phyloP scores from a whole-genome alignment of 2,888 invertebrate species.

The Mylabris sibirica region DNA sequence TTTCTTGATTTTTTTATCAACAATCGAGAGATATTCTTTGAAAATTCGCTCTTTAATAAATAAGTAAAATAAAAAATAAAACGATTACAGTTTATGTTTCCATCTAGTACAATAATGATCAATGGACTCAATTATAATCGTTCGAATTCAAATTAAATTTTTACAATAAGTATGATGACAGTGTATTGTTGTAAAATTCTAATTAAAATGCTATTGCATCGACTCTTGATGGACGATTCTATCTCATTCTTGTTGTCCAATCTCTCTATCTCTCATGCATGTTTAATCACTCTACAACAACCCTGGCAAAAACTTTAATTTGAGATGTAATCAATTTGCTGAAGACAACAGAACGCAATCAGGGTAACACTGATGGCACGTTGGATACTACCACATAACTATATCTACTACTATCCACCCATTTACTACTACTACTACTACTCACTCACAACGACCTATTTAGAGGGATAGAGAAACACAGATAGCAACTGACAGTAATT shows the following conservation, averaged over 20 bases:
- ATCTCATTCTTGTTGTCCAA: not conserved
- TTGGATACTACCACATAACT: slow-evolving; percentile 8
- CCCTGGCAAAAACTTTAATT: slow-evolving; percentile 59
- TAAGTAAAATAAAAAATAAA: too few relatives aligned
- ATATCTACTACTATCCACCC: not conserved
- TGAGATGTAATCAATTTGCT: slow-evolving; percentile 60
- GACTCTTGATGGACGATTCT: slow-evolving; percentile 37
- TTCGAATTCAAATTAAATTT: slow-evolving; percentile 1
- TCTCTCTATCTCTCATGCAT: slow-evolving; percentile 49
- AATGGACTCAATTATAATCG: not conserved
- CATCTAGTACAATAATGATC: not conserved
- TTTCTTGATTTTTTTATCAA: too few relatives aligned
- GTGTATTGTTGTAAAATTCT: slow-evolving; percentile 43
- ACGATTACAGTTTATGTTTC: not conserved
- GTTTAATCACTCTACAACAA: slow-evolving; percentile 53
- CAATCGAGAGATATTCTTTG: too few relatives aligned
- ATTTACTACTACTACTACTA: not conserved
- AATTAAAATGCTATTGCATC: slow-evolving; percentile 55
- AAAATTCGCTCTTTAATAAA: too few relatives aligned
- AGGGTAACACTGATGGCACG: slow-evolving; percentile 40
- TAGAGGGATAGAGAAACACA: slow-evolving; percentile 16
- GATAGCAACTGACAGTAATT: slow-evolving; percentile 33
- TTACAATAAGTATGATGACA: slow-evolving; percentile 5
- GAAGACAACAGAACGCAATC: slow-evolving; percentile 60
- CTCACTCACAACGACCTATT: slow-evolving; percentile 7